Evolutionary conservation across 2,888 invertebrate genomes (phyloP), one percentile per base, ranked within the genome.

Genomic region (Seladonia tumulorum): DNA sequence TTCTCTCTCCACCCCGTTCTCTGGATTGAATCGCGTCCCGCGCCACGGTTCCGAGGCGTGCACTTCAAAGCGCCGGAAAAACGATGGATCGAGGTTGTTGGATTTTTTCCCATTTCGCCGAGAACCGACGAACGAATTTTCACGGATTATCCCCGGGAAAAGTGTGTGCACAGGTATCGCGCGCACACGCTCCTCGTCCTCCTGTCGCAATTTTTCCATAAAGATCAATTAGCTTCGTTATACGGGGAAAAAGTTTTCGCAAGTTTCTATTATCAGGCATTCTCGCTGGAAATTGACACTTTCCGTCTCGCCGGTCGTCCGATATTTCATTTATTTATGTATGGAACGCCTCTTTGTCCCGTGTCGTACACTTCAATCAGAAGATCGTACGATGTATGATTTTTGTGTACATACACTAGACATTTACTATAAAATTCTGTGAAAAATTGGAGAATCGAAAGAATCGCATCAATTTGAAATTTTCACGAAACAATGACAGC

Each of bases 31-130:
- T 82, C 86, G 75, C 45, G 78, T 76, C 82, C 57, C 74, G 45
- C 22, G 68, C 68, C 35, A 70, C 87, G 29, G 66, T 71, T 42
- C 70, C 42, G 71, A 53, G 76, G 76, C 76, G 49, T 29, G 75
- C 85, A 68, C 86, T 82, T 85, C 85, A 87, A 86, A 85, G 82
- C 90, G 77, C 81, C 60, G 83, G 79, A 82, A 89, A 89, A 90
- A 85, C 88, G 88, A 82, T 85, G 87, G 83, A 90, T 90, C 88
- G 85, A 88, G 79, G 84, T 90, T 85, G 75, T 53, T 82, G 81
- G 85, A 90, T 89, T 89, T 82, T 68, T 68, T 68, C 68, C 68
- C 82, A 76, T 86, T 88, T 86, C 71, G 80, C 18, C 60, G 68
- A 60, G 63, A 66, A 14, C 29, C 82, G 57, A 49, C 39, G 77